These are phyloP conservation scores for Alca torda DNA, from an alignment of 2,797 vertebrate species.

Conservation along the genomic window DNA sequence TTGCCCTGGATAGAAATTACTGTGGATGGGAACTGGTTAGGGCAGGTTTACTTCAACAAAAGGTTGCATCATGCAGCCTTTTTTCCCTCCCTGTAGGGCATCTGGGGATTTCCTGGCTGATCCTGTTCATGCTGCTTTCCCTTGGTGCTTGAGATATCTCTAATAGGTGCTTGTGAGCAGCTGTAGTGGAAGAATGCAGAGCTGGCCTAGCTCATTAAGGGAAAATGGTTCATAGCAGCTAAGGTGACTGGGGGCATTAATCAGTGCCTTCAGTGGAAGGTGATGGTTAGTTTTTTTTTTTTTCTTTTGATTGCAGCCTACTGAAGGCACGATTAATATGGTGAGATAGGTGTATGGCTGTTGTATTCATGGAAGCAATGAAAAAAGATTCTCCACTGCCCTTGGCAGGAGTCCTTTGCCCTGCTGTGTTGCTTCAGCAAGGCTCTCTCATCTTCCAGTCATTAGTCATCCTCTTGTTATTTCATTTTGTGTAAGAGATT, in stretches of 20 bases:
- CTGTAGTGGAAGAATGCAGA: background rate
- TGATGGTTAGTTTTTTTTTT: background rate
- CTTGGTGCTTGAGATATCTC: background rate
- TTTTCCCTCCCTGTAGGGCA: constrained; percentile 34
- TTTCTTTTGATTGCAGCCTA: background rate
- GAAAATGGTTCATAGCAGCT: background rate
- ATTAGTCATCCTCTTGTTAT: background rate
- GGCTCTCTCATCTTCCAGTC: background rate
- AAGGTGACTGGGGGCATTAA: background rate
- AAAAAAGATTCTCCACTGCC: background rate
- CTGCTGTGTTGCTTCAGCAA: constrained; percentile 8
- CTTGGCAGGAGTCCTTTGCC: background rate
- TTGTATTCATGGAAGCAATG: background rate
- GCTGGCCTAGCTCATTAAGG: background rate
- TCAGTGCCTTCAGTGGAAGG: background rate
- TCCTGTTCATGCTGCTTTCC: constrained; percentile 20
- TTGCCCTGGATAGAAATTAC: constrained; percentile 28
- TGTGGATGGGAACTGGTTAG: constrained; percentile 33
- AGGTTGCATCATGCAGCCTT: constrained; percentile 38
- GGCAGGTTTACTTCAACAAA: constrained; percentile 32
- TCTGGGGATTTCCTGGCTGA: constrained; percentile 53
- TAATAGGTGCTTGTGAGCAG: constrained; percentile 8
- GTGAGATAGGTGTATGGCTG: background rate
- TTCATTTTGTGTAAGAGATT: constrained; percentile 28
- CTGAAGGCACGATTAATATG: background rate